These are phyloP conservation scores for Vidua macroura DNA, from an alignment of 2,113 vertebrate genomes.

Conservation along the genomic window DNA sequence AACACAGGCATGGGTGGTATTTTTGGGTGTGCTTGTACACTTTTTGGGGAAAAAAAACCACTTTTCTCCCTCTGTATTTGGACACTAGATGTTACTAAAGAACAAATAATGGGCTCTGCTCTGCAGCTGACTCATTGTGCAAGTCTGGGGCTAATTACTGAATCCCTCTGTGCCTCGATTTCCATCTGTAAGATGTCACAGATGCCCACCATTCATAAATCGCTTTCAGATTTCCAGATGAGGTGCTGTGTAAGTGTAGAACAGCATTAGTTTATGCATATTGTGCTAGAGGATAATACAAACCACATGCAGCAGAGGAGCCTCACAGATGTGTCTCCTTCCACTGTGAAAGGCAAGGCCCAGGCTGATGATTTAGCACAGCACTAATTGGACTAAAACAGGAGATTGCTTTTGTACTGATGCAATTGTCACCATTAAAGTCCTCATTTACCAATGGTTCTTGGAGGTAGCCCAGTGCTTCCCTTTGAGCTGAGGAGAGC, in stretches of 20 bases:
- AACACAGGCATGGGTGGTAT: background rate
- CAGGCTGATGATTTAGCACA: constrained; percentile 19
- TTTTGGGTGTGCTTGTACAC: background rate
- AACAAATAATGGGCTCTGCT: constrained; percentile 18
- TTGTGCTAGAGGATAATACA: constrained; percentile 34
- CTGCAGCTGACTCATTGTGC: constrained; percentile 28
- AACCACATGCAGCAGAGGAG: constrained; percentile 47
- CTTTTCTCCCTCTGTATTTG: background rate
- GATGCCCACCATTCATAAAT: constrained; percentile 61
- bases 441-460: background rate
- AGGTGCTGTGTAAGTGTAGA: constrained; percentile 56
- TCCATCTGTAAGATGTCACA: constrained; percentile 58
- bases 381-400: constrained; percentile 30
- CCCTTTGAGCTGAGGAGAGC: background rate
- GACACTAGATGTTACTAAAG: constrained; percentile 19
- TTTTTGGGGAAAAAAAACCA: background rate
- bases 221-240: constrained; percentile 57
- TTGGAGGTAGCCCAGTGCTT: constrained; percentile 14
- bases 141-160: constrained; percentile 49
- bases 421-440: constrained; percentile 42
- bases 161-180: constrained; percentile 27
- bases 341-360: background rate
- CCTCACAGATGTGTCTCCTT: constrained; percentile 29
- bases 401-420: constrained; percentile 19
- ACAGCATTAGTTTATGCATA: constrained; percentile 32